phyloP scores from a whole-genome alignment of 2,113 vertebrate genomes.

The Potamarius usumacintae region DNA sequence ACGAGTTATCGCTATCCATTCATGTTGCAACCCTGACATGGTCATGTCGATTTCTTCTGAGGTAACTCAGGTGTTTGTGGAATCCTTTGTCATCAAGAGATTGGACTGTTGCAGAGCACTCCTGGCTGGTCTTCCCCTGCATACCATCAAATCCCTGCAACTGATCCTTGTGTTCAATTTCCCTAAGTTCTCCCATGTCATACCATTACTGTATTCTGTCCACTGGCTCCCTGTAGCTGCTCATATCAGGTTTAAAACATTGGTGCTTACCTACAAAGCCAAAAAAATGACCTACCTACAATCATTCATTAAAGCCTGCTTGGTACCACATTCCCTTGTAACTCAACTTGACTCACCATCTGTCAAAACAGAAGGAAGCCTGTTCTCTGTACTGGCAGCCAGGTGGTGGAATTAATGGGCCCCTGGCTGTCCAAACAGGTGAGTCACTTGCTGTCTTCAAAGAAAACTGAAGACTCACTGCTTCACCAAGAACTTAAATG shows the following conservation, averaged over 20 bases:
- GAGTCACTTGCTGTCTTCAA: not conserved
- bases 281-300: too few relatives aligned
- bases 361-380: not conserved
- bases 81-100: not conserved
- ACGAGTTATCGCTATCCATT: not conserved
- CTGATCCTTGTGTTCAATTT: not conserved
- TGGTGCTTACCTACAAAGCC: too few relatives aligned
- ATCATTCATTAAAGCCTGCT: not conserved
- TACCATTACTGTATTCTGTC: not conserved
- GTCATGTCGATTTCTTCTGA: not conserved
- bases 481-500: not conserved
- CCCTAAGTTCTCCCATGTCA: not conserved
- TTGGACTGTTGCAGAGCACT: not conserved
- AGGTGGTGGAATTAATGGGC: not conserved
- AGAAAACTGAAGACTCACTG: not conserved
- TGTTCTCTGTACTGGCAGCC: not conserved
- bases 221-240: not conserved
- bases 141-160: not conserved
- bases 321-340: not conserved
- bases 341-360: not conserved
- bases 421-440: not conserved
- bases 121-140: not conserved
- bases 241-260: too few relatives aligned
- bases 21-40: not conserved
- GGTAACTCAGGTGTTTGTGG: not conserved